Evolutionary conservation across 2,113 vertebrate genomes (phyloP).

Genomic region (Leucopsar rothschildi): DNA sequence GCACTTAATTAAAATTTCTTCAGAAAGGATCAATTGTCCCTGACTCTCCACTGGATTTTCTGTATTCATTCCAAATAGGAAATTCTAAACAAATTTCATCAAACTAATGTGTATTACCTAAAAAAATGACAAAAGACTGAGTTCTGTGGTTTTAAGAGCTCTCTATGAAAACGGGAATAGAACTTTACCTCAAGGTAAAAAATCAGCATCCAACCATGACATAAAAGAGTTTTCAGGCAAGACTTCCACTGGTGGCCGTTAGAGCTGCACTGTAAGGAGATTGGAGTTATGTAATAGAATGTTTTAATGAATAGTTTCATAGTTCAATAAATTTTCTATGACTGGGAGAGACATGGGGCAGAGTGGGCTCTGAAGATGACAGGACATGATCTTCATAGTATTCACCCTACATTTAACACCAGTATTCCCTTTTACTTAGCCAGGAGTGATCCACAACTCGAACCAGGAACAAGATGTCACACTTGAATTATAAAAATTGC

Average conservation of each 20-base stretch:
- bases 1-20: background rate
- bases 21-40: background rate
- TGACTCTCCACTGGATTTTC: background rate
- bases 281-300: background rate
- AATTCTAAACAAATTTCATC: background rate
- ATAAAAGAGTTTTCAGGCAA: background rate
- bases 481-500: background rate
- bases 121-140: background rate
- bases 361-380: background rate
- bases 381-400: background rate
- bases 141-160: background rate
- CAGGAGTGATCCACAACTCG: background rate
- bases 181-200: background rate
- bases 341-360: background rate
- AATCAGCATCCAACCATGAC: background rate
- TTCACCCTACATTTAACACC: background rate
- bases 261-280: background rate
- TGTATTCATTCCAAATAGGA: background rate
- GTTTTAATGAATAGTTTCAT: background rate
- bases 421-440: background rate
- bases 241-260: background rate
- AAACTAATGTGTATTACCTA: background rate
- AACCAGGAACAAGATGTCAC: background rate
- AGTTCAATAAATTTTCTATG: background rate
- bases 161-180: background rate